Conservation (phyloP, 2,113 vertebrate genomes). For the Cnemophilus loriae region DNA sequence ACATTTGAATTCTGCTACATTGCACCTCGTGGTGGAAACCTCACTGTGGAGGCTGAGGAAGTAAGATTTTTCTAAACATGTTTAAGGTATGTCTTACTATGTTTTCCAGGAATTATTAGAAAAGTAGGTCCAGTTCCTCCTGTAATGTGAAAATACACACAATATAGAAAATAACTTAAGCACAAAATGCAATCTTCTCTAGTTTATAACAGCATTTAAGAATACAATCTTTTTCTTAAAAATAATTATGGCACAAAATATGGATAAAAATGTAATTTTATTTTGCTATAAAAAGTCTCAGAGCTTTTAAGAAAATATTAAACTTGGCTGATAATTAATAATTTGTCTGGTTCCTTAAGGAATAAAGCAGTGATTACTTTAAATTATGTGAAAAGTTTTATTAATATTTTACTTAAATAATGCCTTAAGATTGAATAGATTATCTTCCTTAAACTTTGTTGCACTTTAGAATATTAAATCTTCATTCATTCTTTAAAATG, state of each 20-base stretch:
- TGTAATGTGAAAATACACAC: not conserved
- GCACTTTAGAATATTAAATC: not conserved
- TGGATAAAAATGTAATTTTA: not conserved
- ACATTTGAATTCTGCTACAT: no score
- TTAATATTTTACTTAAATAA: not conserved
- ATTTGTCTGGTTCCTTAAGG: not conserved
- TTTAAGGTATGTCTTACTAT: not conserved
- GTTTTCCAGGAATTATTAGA: not conserved
- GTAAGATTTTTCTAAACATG: not conserved
- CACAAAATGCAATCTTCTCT: not conserved
- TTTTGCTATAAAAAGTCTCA: not conserved
- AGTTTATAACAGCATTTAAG: not conserved
- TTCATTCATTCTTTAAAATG: not conserved
- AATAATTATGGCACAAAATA: not conserved
- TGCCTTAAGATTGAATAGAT: not conserved
- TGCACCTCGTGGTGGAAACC: no score
- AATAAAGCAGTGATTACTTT: not conserved
- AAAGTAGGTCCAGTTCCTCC: not conserved
- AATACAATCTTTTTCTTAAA: not conserved
- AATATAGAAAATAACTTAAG: not conserved
- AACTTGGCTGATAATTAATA: not conserved
- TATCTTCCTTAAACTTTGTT: not conserved
- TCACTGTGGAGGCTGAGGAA: no score
- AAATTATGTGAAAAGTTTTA: not conserved
- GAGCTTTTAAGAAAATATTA: not conserved